Evolutionary conservation across 2,113 vertebrate genomes (phyloP), one percentile per base, ranked within the genome.

Genomic region (Cnemophilus loriae): DNA sequence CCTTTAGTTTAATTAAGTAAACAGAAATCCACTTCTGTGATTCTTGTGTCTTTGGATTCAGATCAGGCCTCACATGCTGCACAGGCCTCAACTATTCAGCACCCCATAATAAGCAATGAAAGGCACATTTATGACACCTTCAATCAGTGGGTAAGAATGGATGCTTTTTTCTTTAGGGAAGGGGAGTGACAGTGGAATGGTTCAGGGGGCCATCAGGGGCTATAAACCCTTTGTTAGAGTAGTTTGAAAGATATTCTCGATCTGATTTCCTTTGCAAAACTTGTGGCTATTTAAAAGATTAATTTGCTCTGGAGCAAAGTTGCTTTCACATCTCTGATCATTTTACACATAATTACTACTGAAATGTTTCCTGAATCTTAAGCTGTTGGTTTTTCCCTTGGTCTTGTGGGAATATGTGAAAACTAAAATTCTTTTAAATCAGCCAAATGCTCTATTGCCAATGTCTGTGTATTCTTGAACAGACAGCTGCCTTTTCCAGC

Each of bases 91-190:
- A 74, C 37, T 56, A 20, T 77, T 78, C 94, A 87, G 27, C 95
- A 94, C 42, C 82, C 96, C 41, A 16, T 96, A 15, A 80, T 94
- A 41, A 83, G 95, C 75, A 98, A 97, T 1, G 99, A 99, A 84
- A 97, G 98, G 82, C 98, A 99, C 16, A 76, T 98, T 60, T 98
- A 98, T 41, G 98, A 99, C 52, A 95, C 98, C 5, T 98, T 99
- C 88, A 99, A 99, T 97, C 98, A 98, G 97, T 99, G 99, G 99
- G 99, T 99, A 97, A 98, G 98, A 77, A 61, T 2, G 30, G 26
- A 42, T 33, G n/a, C 27, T 30, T 50, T 75, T 94, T 24, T 76
- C 53, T 86, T 44, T 14, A 20, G 37, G n/a, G 42, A 55, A 57
- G 57, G 46, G 42, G 16, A 41, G 17, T 56, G 47, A 22, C 35